These are phyloP conservation scores for Ptilodon capucinus DNA, from an alignment of 2,888 invertebrate genomes.

Conservation along the genomic window DNA sequence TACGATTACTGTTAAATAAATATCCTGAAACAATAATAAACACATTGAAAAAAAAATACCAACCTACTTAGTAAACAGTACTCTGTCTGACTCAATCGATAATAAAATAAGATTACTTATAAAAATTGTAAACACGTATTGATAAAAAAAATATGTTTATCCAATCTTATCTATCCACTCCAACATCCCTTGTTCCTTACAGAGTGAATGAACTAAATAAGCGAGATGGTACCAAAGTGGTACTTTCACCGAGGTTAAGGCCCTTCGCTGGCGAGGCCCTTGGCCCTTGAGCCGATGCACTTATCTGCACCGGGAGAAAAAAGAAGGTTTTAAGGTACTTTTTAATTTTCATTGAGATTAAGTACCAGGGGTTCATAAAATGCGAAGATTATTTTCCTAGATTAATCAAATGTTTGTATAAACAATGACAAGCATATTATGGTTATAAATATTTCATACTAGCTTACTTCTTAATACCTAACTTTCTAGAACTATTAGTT, in stretches of 20 bases:
- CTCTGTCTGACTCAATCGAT: not conserved
- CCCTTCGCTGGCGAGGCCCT: constrained; percentile 52
- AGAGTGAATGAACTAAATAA: constrained; percentile 78
- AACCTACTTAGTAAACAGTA: too few species aligned
- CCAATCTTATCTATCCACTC: constrained; percentile 30
- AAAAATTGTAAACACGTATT: not conserved
- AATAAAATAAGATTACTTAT: too few species aligned
- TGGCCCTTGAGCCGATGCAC: constrained; percentile 60
- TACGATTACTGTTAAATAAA: too few species aligned
- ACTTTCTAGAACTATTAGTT: too few species aligned
- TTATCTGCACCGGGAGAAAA: constrained; percentile 58
- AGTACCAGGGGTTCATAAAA: constrained; percentile 11
- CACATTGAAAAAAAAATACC: too few species aligned
- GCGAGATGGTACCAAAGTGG: constrained; percentile 66
- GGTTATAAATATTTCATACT: too few species aligned
- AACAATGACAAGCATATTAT: too few species aligned
- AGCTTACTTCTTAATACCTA: too few species aligned
- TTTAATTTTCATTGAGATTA: constrained; percentile 4
- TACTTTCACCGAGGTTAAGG: constrained; percentile 78
- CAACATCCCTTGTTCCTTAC: constrained; percentile 37
- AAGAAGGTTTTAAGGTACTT: constrained; percentile 10
- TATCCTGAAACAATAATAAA: too few species aligned
- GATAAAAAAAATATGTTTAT: not conserved
- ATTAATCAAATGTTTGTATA: too few species aligned
- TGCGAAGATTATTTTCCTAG: not conserved